Percentiles rank a stretch among this genome's conserved stretches.
Evolutionary conservation across 1,140 invertebrate genomes (phyloP).

Genomic region (Magallana ariakensis): DNA sequence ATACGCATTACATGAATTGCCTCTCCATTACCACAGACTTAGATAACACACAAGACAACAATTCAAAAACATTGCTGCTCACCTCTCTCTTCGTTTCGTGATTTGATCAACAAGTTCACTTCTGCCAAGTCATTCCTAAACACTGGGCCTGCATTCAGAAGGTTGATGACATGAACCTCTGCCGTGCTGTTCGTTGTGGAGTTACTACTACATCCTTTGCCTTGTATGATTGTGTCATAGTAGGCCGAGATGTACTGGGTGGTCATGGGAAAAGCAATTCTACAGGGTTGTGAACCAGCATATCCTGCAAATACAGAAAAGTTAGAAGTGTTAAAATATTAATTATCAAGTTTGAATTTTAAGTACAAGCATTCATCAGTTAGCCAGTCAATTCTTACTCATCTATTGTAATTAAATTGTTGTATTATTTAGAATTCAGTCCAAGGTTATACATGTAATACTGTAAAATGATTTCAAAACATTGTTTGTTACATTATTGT

Average conservation of each 20-base stretch:
- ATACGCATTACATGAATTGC: too few relatives aligned
- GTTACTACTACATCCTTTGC: constrained; percentile 60
- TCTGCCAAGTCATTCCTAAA: constrained; percentile 53
- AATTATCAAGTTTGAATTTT: not conserved
- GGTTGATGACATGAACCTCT: constrained; percentile 63
- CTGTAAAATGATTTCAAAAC: too few relatives aligned
- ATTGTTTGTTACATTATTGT: too few relatives aligned
- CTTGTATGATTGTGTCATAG: constrained; percentile 53
- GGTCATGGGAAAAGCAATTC: constrained; percentile 56
- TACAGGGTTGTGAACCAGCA: constrained; percentile 51
- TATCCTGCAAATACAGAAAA: constrained; percentile 23
- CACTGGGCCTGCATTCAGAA: constrained; percentile 52
- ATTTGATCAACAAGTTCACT: constrained; percentile 58
- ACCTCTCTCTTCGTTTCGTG: constrained; percentile 50
- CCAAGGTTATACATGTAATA: too few relatives aligned
- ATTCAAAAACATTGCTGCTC: not conserved
- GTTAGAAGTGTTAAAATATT: not conserved
- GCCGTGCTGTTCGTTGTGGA: constrained; percentile 51
- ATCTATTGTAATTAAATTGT: too few relatives aligned
- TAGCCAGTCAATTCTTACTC: too few relatives aligned
- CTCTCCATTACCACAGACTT: too few relatives aligned
- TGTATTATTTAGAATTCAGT: too few relatives aligned
- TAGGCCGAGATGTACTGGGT: constrained; percentile 58
- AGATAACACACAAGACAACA: too few relatives aligned
- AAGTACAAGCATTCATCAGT: too few relatives aligned